These are phyloP conservation scores for Lissonota sp. DNA, from an alignment of 2,888 invertebrate genomes.

Conservation along the genomic window DNA sequence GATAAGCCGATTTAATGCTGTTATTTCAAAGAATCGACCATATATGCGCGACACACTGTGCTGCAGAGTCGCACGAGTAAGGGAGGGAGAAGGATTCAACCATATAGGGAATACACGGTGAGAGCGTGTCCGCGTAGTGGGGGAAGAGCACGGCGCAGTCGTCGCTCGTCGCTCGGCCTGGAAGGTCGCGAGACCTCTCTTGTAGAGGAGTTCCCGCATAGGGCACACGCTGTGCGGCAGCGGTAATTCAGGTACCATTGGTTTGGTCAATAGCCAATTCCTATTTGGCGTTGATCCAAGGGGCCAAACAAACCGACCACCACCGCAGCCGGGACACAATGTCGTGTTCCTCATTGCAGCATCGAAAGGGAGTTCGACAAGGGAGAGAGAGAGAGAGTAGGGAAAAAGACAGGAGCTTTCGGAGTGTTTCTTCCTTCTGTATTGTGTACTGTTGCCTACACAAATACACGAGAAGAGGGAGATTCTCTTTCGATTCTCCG, in stretches of 20 bases:
- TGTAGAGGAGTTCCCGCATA: conserved; percentile 57
- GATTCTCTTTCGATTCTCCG: conserved; percentile 12
- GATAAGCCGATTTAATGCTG: no score
- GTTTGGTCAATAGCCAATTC: conserved; percentile 83
- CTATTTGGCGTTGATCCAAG: conserved; percentile 81
- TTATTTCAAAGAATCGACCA: not conserved
- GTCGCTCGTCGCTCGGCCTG: conserved; percentile 29
- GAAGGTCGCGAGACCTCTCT: conserved; percentile 47
- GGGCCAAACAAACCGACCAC: conserved; percentile 76
- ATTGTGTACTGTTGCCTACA: conserved; percentile 17
- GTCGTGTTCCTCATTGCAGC: conserved; percentile 34
- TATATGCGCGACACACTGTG: conserved; percentile 32
- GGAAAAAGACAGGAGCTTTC: not conserved
- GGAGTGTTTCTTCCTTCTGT: conserved; percentile 30
- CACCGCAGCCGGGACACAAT: conserved; percentile 44
- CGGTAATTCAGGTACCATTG: conserved; percentile 81
- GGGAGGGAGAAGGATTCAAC: conserved; percentile 40
- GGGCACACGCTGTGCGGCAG: conserved; percentile 68
- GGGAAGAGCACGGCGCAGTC: conserved; percentile 32
- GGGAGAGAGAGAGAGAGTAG: not conserved
- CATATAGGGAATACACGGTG: conserved; percentile 20
- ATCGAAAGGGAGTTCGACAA: conserved; percentile 35
- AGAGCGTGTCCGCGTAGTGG: conserved; percentile 24
- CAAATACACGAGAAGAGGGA: conserved; percentile 1
- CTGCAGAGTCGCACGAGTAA: not conserved